These are phyloP conservation scores for Acanthosepion pharaonis DNA, from an alignment of 2,888 invertebrate genomes.

Conservation along the genomic window DNA sequence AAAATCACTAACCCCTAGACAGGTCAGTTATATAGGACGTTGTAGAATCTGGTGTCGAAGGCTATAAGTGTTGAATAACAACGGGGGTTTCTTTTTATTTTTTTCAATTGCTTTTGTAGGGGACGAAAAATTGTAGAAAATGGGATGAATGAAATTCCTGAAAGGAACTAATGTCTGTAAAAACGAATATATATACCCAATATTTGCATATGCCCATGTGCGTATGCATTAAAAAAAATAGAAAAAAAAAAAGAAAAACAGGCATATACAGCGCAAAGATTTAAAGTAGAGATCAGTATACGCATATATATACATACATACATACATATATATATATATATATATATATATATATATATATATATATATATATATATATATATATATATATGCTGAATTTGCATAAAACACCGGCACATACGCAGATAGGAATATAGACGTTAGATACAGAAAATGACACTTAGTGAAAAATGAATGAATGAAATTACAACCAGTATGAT, in stretches of 20 bases:
- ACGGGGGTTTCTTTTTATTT: background rate
- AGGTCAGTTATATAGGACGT: background rate
- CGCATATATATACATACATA: background rate
- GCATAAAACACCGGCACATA: background rate
- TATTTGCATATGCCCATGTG: background rate
- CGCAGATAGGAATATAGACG: background rate
- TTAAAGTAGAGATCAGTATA: background rate
- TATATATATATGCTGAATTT: background rate
- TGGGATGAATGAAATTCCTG: background rate
- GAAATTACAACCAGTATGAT: background rate
- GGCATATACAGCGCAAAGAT: background rate
- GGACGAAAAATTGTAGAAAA: background rate
- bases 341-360: background rate
- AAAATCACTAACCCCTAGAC: background rate
- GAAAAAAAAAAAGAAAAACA: background rate
- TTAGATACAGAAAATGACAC: background rate
- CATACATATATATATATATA: background rate
- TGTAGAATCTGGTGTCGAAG: background rate
- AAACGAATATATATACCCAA: background rate
- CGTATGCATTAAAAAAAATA: background rate
- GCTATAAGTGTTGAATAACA: background rate
- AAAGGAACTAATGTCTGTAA: background rate
- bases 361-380: background rate
- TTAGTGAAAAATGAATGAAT: constrained; percentile 2
- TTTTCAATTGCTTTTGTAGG: background rate